Evolutionary conservation across 2,797 vertebrate species (phyloP), one percentile per base, ranked within the genome.

Genomic region (Cryptoblepharus egeriae): DNA sequence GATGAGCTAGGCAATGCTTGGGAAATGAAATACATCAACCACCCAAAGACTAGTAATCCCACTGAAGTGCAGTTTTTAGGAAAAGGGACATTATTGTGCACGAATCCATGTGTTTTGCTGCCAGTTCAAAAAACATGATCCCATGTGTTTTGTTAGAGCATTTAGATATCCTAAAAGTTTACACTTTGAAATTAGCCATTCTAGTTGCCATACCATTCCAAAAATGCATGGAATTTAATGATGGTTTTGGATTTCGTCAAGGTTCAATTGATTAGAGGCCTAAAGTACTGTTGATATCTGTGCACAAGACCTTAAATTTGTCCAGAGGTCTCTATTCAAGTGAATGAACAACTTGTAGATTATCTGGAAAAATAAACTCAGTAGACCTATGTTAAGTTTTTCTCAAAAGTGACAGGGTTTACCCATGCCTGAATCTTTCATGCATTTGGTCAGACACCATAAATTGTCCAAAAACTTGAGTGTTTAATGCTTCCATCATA

Each of bases 1-100:
- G 85, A 86, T 87, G 89, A 92, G 85, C 92, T 84, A 90, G 91
- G 83, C 87, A 88, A 76, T 89, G 89, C 4, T 57, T 74, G 87
- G 87, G 83, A 77, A 79, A 39, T 52, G 5, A 71, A 76, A 80
- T 89, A 52, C 77, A 85, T 80, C 83, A 77, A 35, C 76, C 87
- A 55, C 42, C 0, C 73, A 2, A 4, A 79, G 3, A 86, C 57
- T 24, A 3, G 0, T 73, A 74, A 77, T 57, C 78, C 69, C 26
- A 3, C 20, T 49, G 45, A 71, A 52, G 1, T 8, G 0, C 83
- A 84, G 85, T 89, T 89, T 85, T 92, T 74, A 10, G 35, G 35
- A 24, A 15, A 0, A 1, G 0, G 8, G 75, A 73, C 9, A 45
- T 45, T 74, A 1, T 20, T 42, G n/a, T n/a, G n/a, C n/a, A n/a